These are phyloP conservation scores for Machaerirhynchus nigripectus DNA, from an alignment of 2,113 vertebrate species.

Conservation along the genomic window DNA sequence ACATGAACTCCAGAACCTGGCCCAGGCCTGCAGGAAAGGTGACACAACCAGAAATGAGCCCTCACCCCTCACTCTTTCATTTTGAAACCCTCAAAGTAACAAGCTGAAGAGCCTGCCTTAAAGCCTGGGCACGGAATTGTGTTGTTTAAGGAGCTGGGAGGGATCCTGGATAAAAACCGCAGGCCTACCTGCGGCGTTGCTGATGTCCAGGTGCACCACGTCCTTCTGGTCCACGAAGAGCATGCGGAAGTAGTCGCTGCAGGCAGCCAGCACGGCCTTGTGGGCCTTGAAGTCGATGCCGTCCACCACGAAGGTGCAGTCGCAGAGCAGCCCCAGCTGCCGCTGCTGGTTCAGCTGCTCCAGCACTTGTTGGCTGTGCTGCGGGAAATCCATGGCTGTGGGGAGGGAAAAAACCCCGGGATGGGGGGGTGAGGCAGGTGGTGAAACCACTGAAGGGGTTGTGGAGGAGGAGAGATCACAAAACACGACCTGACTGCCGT, in stretches of 20 bases:
- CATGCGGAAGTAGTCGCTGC: slow-evolving; percentile 93
- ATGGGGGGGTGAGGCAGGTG: fast-evolving
- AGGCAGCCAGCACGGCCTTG: slow-evolving; percentile 93
- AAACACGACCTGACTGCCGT: fast-evolving
- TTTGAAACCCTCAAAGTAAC: fast-evolving
- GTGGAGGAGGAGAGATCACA: not conserved
- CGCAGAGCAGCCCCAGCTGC: slow-evolving; percentile 90
- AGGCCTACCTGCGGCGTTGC: slow-evolving; percentile 89
- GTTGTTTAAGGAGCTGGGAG: fast-evolving
- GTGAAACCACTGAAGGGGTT: not conserved
- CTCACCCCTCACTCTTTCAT: not conserved
- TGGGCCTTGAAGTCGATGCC: slow-evolving; percentile 97
- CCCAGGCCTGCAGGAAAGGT: slow-evolving; percentile 79
- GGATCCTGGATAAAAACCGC: fast-evolving
- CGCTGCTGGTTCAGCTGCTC: slow-evolving; percentile 94
- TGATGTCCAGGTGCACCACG: slow-evolving; percentile 96
- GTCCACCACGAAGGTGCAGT: slow-evolving; percentile 97
- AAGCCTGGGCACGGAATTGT: fast-evolving
- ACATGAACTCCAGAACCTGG: slow-evolving; percentile 97
- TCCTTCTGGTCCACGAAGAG: slow-evolving; percentile 97
- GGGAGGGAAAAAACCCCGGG: not conserved
- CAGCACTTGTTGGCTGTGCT: slow-evolving; percentile 92
- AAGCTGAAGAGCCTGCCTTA: not conserved
- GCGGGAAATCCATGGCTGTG: slow-evolving; percentile 92
- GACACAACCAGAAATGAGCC: not conserved